Percentiles rank a stretch among this genome's conserved stretches.
Conservation (phyloP, 1,140 invertebrate species). For the Penaeus vannamei region DNA sequence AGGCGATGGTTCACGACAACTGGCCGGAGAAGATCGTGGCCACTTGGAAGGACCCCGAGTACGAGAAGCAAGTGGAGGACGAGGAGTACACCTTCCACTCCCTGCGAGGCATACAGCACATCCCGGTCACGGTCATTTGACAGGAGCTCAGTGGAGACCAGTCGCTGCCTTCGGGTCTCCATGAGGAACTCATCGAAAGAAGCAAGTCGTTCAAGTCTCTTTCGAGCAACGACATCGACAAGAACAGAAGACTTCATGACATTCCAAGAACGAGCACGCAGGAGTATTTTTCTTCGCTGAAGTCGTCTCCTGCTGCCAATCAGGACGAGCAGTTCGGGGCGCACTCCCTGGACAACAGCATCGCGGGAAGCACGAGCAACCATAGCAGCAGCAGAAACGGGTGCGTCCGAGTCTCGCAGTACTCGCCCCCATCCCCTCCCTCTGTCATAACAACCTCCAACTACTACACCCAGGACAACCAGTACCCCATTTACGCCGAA, state of each 20-base stretch:
- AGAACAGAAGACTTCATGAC: slow-evolving; percentile 29
- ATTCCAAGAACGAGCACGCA: slow-evolving; percentile 33
- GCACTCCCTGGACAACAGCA: slow-evolving; percentile 55
- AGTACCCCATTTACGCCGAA: slow-evolving; percentile 54
- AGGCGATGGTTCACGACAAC: slow-evolving; percentile 67
- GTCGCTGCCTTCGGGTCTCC: slow-evolving; percentile 58
- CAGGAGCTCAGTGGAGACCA: slow-evolving; percentile 68
- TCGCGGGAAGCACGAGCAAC: slow-evolving; percentile 21
- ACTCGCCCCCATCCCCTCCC: slow-evolving; percentile 43
- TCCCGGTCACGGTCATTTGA: slow-evolving; percentile 67
- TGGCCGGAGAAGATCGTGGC: slow-evolving; percentile 68
- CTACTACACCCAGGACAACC: slow-evolving; percentile 41
- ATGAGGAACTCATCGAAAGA: slow-evolving; percentile 66
- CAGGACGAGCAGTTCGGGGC: slow-evolving; percentile 38
- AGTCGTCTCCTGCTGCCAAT: slow-evolving; percentile 32
- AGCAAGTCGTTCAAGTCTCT: slow-evolving; percentile 48
- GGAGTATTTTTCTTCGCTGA: slow-evolving; percentile 52
- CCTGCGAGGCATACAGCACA: slow-evolving; percentile 62
- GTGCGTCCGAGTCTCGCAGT: slow-evolving; percentile 36
- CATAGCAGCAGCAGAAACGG: slow-evolving; percentile 53
- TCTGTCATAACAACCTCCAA: slow-evolving; percentile 34
- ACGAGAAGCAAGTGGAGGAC: slow-evolving; percentile 67
- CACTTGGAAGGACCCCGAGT: slow-evolving; percentile 67
- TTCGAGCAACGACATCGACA: slow-evolving; percentile 40
- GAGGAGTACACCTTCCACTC: slow-evolving; percentile 68